Evolutionary conservation across 1,140 invertebrate species (phyloP), one percentile per base, ranked within the genome.

Genomic region (Elymnias hypermnestra): DNA sequence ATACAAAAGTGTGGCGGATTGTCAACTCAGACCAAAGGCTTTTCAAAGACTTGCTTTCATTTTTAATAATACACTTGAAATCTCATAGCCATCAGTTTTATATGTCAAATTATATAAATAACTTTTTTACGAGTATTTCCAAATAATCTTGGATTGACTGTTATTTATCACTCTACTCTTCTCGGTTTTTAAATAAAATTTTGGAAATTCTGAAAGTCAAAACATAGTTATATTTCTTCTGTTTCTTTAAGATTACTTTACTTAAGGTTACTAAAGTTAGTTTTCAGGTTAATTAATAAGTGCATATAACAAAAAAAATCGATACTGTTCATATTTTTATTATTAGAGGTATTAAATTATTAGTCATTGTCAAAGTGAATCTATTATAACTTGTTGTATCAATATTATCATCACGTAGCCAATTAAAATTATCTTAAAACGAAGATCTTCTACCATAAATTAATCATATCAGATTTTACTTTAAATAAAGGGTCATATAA

Each of bases 1-100:
- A 49, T 55, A 59, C 62, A 57, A 64, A 70, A 74, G 66, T 72
- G 64, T 64, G 38, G 59, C 73, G 72, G 72, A 72, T 72, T 71
- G 63, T 68, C 61, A 67, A 72, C 57, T 67, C 58, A 48, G 44
- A 29, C 25, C 17, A 28, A 45, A 17, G 17, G 36, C 25, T 47
- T 47, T 39, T 33, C 12, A 18, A 35, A 43, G 22, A n/a, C 10
- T 35, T 36, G 13, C 6, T 18, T 17, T 22, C 26, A n/a, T 21
- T 43, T 43, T 15, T 33, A 33, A 33, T 33, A 33, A 33, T 7
- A 17, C 29, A 2, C 29, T 33, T 15, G 1, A 17, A 15, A 33
- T 33, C 9, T 6, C 3, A 3, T 7, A 5, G 2, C 5, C 10
- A 5, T 0, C 13, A 2, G 0, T 29, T 5, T 29, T 12, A 4